These are phyloP conservation scores for Melanotaenia nigrans DNA, from an alignment of 2,797 vertebrate genomes.

Conservation along the genomic window DNA sequence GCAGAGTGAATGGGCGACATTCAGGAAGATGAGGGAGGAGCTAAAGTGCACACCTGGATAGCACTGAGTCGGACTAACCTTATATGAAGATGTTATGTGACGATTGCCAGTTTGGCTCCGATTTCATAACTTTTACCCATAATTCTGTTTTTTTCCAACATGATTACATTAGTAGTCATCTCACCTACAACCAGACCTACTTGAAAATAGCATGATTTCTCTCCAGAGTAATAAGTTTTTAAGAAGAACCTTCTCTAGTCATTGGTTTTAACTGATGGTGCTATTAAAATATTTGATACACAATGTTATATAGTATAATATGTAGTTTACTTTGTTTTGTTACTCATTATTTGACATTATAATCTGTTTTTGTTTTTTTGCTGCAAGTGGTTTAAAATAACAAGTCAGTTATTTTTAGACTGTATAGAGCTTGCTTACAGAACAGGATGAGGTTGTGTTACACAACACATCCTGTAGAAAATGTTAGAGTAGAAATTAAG, in stretches of 20 bases:
- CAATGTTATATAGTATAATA: too few species aligned
- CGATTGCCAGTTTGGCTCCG: neutral
- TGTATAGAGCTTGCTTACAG: conserved; percentile 5
- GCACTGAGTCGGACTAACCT: neutral
- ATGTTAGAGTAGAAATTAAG: neutral
- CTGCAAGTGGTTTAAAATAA: neutral
- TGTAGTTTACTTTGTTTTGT: neutral
- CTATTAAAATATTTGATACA: too few species aligned
- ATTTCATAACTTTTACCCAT: neutral
- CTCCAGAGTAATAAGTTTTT: neutral
- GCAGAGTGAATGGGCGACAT: conserved; percentile 2
- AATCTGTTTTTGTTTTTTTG: neutral
- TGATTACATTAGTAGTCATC: neutral
- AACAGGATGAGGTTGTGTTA: neutral
- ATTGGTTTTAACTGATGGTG: too few species aligned
- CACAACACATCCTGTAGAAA: neutral
- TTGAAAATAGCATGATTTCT: neutral
- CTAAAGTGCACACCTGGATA: conserved; percentile 22
- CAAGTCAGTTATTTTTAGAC: neutral
- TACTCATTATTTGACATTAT: neutral
- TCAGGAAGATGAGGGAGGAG: neutral
- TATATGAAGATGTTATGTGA: neutral
- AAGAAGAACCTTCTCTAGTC: too few species aligned
- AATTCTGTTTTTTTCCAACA: neutral
- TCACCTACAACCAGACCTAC: neutral